These are phyloP conservation scores for Lordiphosa collinella DNA, from an alignment of 1,140 invertebrate species.

Conservation along the genomic window DNA sequence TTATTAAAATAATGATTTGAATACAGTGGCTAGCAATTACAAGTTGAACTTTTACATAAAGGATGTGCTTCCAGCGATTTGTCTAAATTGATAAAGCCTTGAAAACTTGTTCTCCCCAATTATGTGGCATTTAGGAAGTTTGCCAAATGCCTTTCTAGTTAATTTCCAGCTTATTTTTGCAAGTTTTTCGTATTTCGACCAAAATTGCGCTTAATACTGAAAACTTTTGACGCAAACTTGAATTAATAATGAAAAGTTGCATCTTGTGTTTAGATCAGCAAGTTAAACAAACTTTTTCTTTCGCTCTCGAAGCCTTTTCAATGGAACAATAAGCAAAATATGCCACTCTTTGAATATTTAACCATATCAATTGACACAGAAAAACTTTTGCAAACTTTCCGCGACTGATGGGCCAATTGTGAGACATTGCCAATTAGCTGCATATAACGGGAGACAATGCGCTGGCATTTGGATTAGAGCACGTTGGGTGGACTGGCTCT, in stretches of 20 bases:
- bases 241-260: constrained; percentile 12
- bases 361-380: constrained; percentile 5
- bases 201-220: constrained; percentile 6
- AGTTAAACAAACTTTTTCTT: constrained; percentile 6
- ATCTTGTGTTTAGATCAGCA: neutral
- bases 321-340: neutral
- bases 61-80: too few relatives aligned
- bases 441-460: constrained; percentile 67
- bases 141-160: neutral
- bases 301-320: neutral
- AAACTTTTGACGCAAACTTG: constrained; percentile 6
- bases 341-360: constrained; percentile 3
- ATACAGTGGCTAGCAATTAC: too few relatives aligned
- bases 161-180: neutral
- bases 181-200: constrained; percentile 2
- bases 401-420: constrained; percentile 22
- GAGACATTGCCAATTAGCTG: constrained; percentile 63
- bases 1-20: too few relatives aligned
- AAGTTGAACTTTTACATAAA: too few relatives aligned
- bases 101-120: too few relatives aligned
- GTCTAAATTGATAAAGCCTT: too few relatives aligned
- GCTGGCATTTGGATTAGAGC: constrained; percentile 51
- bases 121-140: neutral
- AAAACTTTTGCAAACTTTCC: neutral
- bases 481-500: constrained; percentile 12